Conservation (phyloP, 2,113 vertebrate species). For the Caranx melampygus region DNA sequence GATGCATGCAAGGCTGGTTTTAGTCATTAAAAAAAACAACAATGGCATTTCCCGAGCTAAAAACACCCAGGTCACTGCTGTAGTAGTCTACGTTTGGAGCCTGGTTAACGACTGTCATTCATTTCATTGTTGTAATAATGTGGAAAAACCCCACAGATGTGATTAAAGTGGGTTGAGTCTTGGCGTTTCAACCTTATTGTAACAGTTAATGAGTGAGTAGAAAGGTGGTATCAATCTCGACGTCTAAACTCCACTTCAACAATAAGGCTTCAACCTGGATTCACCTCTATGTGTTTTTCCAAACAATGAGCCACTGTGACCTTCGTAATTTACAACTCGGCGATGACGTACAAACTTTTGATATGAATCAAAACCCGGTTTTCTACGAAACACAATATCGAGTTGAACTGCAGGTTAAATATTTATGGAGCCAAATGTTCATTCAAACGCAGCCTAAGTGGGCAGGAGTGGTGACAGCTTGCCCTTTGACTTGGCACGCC, state of each 20-base stretch:
- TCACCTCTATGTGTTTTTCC: neutral
- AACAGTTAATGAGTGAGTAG: neutral
- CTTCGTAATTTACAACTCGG: neutral
- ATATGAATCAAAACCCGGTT: neutral
- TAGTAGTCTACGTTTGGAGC: slow-evolving; percentile 36
- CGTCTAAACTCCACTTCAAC: neutral
- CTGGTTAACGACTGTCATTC: neutral
- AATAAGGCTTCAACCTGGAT: neutral
- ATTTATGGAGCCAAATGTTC: slow-evolving; percentile 35
- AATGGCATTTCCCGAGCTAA: slow-evolving; percentile 35
- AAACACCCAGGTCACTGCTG: slow-evolving; percentile 34
- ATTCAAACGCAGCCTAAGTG: slow-evolving; percentile 5
- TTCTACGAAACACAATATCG: slow-evolving; percentile 10
- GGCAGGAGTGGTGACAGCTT: slow-evolving; percentile 55
- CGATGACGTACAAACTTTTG: neutral
- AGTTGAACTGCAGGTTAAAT: slow-evolving; percentile 26
- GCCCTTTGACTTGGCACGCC: slow-evolving; percentile 48
- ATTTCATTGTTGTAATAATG: slow-evolving; percentile 17
- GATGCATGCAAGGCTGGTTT: neutral
- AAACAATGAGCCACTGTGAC: neutral
- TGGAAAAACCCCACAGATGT: neutral
- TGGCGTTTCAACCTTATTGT: neutral
- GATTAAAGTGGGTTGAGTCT: neutral
- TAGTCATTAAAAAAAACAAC: slow-evolving; percentile 47
- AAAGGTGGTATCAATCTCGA: neutral